Evolutionary conservation across 2,113 vertebrate genomes (phyloP), one percentile per base, ranked within the genome.

Genomic region (Odobenus rosmarus): DNA sequence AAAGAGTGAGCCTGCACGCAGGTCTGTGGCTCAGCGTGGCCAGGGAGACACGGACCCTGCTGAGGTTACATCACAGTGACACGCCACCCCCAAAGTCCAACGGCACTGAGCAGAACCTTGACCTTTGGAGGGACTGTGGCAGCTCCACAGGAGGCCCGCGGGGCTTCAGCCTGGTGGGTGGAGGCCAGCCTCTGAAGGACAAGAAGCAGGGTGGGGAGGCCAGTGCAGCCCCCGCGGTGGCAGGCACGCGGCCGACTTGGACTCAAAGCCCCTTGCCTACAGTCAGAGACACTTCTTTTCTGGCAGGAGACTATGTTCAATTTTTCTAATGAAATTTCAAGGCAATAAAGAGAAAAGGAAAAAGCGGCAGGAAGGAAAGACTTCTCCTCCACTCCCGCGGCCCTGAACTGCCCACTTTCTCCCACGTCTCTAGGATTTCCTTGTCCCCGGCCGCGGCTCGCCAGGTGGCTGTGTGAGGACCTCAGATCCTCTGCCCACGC

Each of bases 381-480:
- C 19, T 1, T 24, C 28, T 62, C 10, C 36, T 16, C 7, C 80
- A 11, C 16, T 16, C 51, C 5, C 4, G 1, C 0, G 0, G 49
- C 79, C 26, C 86, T 28, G 11, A 1, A 1, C 6, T 16, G 31
- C 6, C 31, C 49, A 5, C 33, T 21, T 39, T 33, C 81, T n/a
- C 28, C 4, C 4, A 4, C 0, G 0, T 7, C 61, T 9, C 59
- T 31, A 31, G 15, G 12, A 6, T 57, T 3, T 33, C 2, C 1
- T 1, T 10, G 13, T 15, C 15, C 31, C 13, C 1, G 14, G 9
- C 53, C 1, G 0, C 33, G 1, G 7, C 13, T 19, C 1, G 0
- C 81, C 92, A 5, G 33, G 31, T 0, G 8, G 16, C 91, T 2
- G 4, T 15, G 23, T 12, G 26, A 55, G 7, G 53, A 55, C 82